Percentiles rank a stretch among this genome's conserved stretches.
Evolutionary conservation across 2,888 invertebrate species (phyloP).

Genomic region (Oithona nana): DNA sequence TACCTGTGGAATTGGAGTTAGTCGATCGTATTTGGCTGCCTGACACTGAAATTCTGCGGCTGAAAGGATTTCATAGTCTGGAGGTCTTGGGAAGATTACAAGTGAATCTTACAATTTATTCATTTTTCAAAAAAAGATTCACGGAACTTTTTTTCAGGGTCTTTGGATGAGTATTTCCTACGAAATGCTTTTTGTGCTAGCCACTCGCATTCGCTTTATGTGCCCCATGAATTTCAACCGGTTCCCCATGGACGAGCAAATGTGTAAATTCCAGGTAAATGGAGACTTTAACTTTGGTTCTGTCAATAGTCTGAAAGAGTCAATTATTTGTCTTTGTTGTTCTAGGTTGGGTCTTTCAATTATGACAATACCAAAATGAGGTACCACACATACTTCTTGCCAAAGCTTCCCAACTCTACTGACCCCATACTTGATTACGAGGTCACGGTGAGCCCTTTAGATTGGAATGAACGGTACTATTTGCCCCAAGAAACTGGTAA

Average conservation of each 20-base stretch:
- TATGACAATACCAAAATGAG: conserved; percentile 12
- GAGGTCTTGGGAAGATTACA: conserved; percentile 4
- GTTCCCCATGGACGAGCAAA: conserved; percentile 8
- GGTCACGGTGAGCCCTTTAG: neutral
- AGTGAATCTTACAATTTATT: too few relatives aligned
- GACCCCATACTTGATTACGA: conserved; percentile 9
- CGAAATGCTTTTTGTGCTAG: conserved; percentile 5
- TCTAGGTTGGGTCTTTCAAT: conserved; percentile 12
- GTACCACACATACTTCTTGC: conserved; percentile 6
- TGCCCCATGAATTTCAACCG: conserved; percentile 6
- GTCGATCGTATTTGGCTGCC: conserved; percentile 12
- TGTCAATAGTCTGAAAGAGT: too few relatives aligned
- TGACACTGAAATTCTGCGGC: conserved; percentile 9
- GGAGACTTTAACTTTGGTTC: neutral
- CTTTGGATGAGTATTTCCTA: conserved; percentile 9
- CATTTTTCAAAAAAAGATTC: too few relatives aligned
- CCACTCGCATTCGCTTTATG: conserved; percentile 7
- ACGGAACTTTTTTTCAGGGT: neutral
- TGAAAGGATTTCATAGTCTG: conserved; percentile 13
- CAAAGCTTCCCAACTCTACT: conserved; percentile 7
- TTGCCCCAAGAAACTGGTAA: conserved; percentile 8
- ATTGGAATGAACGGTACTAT: neutral
- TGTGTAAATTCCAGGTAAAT: conserved; percentile 13
- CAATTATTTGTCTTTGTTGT: too few relatives aligned
- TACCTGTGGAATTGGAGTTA: conserved; percentile 7